Evolutionary conservation across 2,888 invertebrate genomes (phyloP), one percentile per base, ranked within the genome.

Genomic region (Eumerus sabulonum): DNA sequence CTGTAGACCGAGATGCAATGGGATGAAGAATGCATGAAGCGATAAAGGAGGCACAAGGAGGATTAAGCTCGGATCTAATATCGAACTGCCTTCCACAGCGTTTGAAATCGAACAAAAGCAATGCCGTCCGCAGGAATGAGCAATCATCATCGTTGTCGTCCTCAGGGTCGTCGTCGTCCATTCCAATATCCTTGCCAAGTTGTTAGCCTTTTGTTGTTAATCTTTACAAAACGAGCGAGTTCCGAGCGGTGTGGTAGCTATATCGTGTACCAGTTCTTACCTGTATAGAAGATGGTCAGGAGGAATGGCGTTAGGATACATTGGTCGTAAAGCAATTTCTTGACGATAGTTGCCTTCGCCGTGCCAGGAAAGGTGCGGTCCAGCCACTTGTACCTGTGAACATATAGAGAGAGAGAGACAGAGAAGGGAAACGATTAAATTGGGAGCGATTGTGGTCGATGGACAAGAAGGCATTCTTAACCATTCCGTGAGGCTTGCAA

Each of bases 381-480:
- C 79, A 96, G 87, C 91, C 92, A 94, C 89, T 91, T 93, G 88
- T 96, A 96, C 95, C 96, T 96, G 85, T n/a, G n/a, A n/a, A n/a
- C n/a, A n/a, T n/a, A n/a, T n/a, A n/a, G n/a, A n/a, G n/a, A n/a
- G n/a, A n/a, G 18, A n/a, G 14, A n/a, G 18, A 27, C 3, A 27
- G 47, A 38, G 19, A 18, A 9, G 11, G 35, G 45, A 14, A 13
- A 44, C 45, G 44, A 51, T 62, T 47, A 27, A 59, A 67, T 62
- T 60, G 1, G 19, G 14, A n/a, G 1, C 16, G 7, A 50, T 35
- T 48, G 18, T 50, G 45, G 57, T 12, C 42, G 9, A 9, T 42
- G 27, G 27, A 27, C 7, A n/a, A n/a, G 27, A 7, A 27, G 19
- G 44, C 60, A 44, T 56, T 66, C 35, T 63, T 47, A 67, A 68